These are phyloP conservation scores for Phalacrocorax carbo DNA, from an alignment of 2,113 vertebrate genomes.

Conservation along the genomic window DNA sequence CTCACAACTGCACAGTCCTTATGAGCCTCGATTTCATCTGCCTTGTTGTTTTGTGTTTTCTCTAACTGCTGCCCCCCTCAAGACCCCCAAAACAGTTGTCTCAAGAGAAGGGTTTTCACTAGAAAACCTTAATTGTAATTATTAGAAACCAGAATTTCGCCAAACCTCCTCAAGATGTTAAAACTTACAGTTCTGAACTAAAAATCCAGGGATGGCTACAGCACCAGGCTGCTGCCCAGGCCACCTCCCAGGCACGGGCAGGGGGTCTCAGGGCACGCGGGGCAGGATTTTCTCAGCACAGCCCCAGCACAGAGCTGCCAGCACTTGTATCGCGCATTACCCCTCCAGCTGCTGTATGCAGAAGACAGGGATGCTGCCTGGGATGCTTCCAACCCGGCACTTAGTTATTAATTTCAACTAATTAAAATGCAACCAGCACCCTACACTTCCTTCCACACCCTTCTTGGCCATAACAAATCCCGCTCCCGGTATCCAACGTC, in stretches of 20 bases:
- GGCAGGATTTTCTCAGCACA: neutral
- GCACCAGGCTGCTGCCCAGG: neutral
- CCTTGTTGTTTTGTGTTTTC: neutral
- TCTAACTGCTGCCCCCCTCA: no score
- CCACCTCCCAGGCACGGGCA: neutral
- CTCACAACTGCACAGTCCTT: neutral
- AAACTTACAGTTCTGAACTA: neutral
- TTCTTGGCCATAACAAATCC: neutral
- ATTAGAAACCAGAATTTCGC: neutral
- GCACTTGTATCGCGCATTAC: rapidly evolving
- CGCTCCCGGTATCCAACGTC: neutral
- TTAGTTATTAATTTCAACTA: neutral
- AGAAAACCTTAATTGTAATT: neutral
- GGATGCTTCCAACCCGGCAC: neutral
- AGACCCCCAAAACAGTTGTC: neutral
- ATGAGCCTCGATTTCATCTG: neutral
- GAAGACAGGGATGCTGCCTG: neutral
- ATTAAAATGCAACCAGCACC: neutral
- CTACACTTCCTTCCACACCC: neutral
- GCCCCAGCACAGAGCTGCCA: neutral
- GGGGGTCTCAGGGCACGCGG: rapidly evolving
- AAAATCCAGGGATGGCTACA: neutral
- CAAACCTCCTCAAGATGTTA: neutral
- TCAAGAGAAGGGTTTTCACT: neutral
- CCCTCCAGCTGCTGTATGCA: neutral